Evolutionary conservation across 2,113 vertebrate genomes (phyloP), one percentile per base, ranked within the genome.

Genomic region (Macquaria ambigua): DNA sequence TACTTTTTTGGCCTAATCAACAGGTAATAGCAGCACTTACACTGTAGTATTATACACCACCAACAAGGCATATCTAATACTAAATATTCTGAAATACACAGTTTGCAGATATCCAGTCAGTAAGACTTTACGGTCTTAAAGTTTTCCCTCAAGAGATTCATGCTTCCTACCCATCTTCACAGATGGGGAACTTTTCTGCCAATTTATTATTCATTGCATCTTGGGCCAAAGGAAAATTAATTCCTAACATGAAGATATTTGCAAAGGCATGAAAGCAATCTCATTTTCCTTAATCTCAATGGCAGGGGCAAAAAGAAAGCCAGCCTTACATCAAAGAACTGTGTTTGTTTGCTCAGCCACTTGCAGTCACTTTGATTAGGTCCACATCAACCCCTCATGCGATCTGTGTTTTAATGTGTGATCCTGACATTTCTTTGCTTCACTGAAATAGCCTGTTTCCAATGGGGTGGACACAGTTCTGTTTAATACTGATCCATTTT

Each of bases 191-290:
- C 78, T 90, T 87, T 88, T 86, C 74, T 84, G 85, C 84, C 93
- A 90, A 89, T 93, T 93, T 90, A 91, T 90, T 93, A 93, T 93
- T 93, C 90, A 93, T 89, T 83, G 89, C 87, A 93, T 92, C 90
- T 89, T 21, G 21, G 83, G 81, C 90, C 86, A 87, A 84, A 67
- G 79, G 88, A 89, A 95, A 93, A 93, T 92, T 76, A 91, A 93
- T 92, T 94, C 84, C 79, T 87, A 86, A 90, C 86, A 90, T 91
- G 85, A 74, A 87, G 87, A 91, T 88, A 91, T 93, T 90, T 92
- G 90, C 87, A 91, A 92, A 86, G 84, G 90, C 92, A 88, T 92
- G 92, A 92, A 92, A 90, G 90, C 88, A 77, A 86, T 87, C 80
- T 90, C 62, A 77, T 92, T 90, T 93, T 85, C 74, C 84, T 84